phyloP scores from a whole-genome alignment of 2,888 invertebrate species.

The Trachelus troglodyta region DNA sequence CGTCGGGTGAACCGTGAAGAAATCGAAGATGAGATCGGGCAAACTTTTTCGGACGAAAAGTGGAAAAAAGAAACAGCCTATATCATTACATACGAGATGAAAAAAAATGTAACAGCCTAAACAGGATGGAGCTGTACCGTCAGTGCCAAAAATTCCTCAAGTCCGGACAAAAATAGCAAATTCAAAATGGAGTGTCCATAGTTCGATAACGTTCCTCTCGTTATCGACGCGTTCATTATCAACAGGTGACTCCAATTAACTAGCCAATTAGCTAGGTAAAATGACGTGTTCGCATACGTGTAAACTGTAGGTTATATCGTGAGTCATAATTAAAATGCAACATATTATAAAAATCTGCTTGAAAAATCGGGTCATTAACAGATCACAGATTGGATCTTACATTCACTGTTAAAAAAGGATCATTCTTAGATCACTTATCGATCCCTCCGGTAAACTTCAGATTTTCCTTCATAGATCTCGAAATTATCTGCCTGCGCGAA shows the following conservation, averaged over 20 bases:
- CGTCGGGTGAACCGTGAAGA: neutral
- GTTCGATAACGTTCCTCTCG: neutral
- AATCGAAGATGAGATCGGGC: neutral
- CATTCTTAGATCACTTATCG: no score
- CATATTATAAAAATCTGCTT: no score
- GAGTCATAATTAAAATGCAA: no score
- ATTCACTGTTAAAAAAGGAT: no score
- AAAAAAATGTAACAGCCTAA: neutral
- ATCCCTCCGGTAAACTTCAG: no score
- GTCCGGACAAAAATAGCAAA: neutral
- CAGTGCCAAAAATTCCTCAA: neutral
- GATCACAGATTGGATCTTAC: no score
- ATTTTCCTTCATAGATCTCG: no score
- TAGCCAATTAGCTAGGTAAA: neutral
- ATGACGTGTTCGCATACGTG: neutral
- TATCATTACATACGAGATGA: neutral
- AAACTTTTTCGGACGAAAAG: neutral
- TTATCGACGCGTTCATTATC: neutral
- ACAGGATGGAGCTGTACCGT: neutral
- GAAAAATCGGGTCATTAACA: no score
- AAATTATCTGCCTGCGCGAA: no score
- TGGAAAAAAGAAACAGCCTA: neutral
- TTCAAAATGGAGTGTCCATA: neutral
- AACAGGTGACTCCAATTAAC: neutral
- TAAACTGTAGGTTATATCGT: no score